Base-by-base conservation (phyloP, 2,113 vertebrate genomes). In the Lepisosteus osseus region DNA sequence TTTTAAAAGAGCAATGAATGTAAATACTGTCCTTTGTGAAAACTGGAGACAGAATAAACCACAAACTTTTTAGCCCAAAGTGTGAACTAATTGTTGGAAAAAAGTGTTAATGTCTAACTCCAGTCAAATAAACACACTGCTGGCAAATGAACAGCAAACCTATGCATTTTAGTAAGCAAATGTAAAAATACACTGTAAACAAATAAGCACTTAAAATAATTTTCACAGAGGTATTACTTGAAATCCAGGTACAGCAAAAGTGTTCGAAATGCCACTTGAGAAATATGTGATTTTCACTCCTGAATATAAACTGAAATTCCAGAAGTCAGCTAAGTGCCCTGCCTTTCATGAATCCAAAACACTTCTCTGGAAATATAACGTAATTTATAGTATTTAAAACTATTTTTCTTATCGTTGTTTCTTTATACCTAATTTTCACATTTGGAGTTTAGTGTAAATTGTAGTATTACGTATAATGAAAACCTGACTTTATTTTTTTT, bases 41-140 rank as follows among this genome's bases (percentile, higher is more conserved):
- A 72, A 57, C 56, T 17, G 55, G 56, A 68, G 72, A 45, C 29
- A 69, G 47, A 74, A 62, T 69, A 64, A 69, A 51, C 56, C 56
- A 51, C 66, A 51, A 17, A 65, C 7, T 17, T 65, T 64, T 68
- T 15, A 67, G 42, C 47, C 45, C 14, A 63, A 68, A 74, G 66
- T 74, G 59, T 69, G 40, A 74, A 74, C 14, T 74, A 74, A 74
- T 74, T 74, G 72, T 68, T 74, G 59, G 72, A 64, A 68, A 69
- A 69, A 74, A 17, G 3, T 74, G 61, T 56, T 44, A 74, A 65
- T 69, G 72, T 69, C 67, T 74, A 69, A 62, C 67, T 69, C 40
- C 41, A 69, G 61, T 57, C 44, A 74, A 74, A 74, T 63, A 73
- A 68, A 74, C 41, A 63, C 6, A 63, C 54, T 4, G 11, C 9